Evolutionary conservation across 2,797 vertebrate species (phyloP).

Genomic region (Centroberyx gerrardi): DNA sequence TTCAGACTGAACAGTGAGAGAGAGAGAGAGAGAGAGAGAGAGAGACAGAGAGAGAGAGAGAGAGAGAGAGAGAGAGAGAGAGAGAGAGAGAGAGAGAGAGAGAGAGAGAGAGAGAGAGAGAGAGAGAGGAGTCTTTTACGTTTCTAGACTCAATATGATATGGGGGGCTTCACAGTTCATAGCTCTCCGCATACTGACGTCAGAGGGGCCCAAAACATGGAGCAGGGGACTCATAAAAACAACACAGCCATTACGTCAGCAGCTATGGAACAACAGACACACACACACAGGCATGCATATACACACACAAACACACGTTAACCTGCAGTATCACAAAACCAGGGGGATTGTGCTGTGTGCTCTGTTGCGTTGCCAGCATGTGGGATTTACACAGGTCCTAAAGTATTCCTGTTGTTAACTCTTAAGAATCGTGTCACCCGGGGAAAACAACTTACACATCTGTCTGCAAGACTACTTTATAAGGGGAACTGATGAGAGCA

Average conservation of each 20-base stretch:
- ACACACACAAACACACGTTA: slow-evolving; percentile 24
- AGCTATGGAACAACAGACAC: slow-evolving; percentile 20
- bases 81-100: slow-evolving; percentile 42
- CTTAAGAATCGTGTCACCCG: slow-evolving; percentile 3
- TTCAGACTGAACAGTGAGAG: slow-evolving; percentile 70
- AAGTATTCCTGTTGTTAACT: slow-evolving; percentile 21
- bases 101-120: slow-evolving; percentile 42
- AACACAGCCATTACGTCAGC: slow-evolving; percentile 59
- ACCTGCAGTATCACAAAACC: slow-evolving; percentile 14
- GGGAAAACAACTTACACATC: neutral
- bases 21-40: slow-evolving; percentile 43
- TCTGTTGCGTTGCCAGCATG: slow-evolving; percentile 12
- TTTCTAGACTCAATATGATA: slow-evolving; percentile 61
- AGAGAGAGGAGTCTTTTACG: slow-evolving; percentile 54
- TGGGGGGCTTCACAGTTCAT: slow-evolving; percentile 54
- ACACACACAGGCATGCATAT: slow-evolving; percentile 25
- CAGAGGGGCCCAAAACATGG: slow-evolving; percentile 55
- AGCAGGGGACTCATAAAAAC: slow-evolving; percentile 62
- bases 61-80: slow-evolving; percentile 57
- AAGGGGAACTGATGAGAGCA: neutral
- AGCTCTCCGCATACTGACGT: slow-evolving; percentile 59
- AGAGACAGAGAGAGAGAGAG: slow-evolving; percentile 36
- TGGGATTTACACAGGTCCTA: neutral
- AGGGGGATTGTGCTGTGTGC: neutral
- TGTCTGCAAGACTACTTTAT: neutral